These are phyloP conservation scores for Polyboroides typus DNA, from an alignment of 2,797 vertebrate genomes.

Conservation along the genomic window DNA sequence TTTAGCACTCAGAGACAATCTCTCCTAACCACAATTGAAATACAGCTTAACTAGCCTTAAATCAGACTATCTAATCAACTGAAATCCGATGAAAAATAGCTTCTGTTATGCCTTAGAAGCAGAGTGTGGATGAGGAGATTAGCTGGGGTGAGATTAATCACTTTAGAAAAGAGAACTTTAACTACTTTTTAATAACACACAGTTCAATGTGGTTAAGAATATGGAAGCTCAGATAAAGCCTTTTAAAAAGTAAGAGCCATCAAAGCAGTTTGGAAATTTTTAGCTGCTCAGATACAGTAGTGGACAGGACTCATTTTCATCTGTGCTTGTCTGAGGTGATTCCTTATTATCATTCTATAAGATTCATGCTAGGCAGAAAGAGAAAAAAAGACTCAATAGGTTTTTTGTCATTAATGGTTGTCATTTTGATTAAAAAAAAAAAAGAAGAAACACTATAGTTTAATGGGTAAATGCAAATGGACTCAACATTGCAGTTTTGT, in stretches of 20 bases:
- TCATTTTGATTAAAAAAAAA: slow-evolving; percentile 38
- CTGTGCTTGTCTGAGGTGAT: not conserved
- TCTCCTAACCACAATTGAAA: slow-evolving; percentile 56
- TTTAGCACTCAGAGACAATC: slow-evolving; percentile 51
- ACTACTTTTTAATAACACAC: slow-evolving; percentile 72
- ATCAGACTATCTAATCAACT: slow-evolving; percentile 70
- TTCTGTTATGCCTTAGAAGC: slow-evolving; percentile 73
- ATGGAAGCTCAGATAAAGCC: slow-evolving; percentile 52
- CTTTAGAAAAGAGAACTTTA: slow-evolving; percentile 78
- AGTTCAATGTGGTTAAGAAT: slow-evolving; percentile 65
- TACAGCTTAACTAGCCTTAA: slow-evolving; percentile 46
- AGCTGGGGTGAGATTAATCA: slow-evolving; percentile 76
- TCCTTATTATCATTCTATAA: slow-evolving; percentile 1
- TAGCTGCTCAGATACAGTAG: slow-evolving; percentile 20
- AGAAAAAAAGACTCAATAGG: not conserved
- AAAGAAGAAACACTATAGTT: not conserved
- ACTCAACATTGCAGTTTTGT: not conserved
- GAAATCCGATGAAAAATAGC: slow-evolving; percentile 69
- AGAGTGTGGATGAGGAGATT: slow-evolving; percentile 76
- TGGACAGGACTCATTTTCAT: slow-evolving; percentile 20
- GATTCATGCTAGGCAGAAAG: not conserved
- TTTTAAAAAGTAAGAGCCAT: not conserved
- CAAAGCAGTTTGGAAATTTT: slow-evolving; percentile 17
- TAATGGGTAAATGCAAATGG: slow-evolving; percentile 53
- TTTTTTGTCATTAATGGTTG: slow-evolving; percentile 29